phyloP scores from a whole-genome alignment of 1,140 invertebrate species.

The Dendrolimus punctatus region DNA sequence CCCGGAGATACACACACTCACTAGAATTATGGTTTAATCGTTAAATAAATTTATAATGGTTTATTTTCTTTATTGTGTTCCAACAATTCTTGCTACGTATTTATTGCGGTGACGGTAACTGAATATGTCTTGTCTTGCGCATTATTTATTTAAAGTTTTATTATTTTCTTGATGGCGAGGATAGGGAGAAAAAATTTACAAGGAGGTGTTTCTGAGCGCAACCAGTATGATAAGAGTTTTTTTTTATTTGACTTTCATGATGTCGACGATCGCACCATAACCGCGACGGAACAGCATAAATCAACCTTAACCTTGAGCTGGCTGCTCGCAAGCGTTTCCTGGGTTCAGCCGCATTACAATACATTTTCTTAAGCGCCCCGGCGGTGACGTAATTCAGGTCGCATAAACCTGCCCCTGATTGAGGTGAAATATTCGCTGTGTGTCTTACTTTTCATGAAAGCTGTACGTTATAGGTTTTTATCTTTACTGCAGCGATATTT shows the following conservation, averaged over 20 bases:
- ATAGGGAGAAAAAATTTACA: too few species aligned
- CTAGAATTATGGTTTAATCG: too few species aligned
- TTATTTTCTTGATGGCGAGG: too few species aligned
- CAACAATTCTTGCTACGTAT: not conserved
- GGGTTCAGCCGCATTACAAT: constrained; percentile 1
- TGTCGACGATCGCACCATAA: too few species aligned
- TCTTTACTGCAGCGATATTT: too few species aligned
- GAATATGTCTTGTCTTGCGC: not conserved
- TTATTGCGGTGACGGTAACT: not conserved
- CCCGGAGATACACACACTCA: too few species aligned
- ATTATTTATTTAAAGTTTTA: not conserved
- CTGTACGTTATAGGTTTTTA: too few species aligned
- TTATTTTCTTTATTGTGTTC: not conserved
- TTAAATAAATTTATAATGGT: not conserved
- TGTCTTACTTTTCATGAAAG: not conserved
- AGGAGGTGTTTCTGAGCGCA: too few species aligned
- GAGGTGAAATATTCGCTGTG: not conserved
- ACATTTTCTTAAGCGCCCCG: constrained; percentile 1
- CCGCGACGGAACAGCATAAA: too few species aligned
- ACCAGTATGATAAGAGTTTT: too few species aligned
- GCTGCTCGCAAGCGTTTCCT: not conserved
- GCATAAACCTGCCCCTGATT: not conserved
- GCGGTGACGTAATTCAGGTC: constrained; percentile 1
- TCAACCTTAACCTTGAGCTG: not conserved
- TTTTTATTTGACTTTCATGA: too few species aligned